Percentiles rank a stretch among this genome's conserved stretches.
Evolutionary conservation across 2,888 invertebrate genomes (phyloP).

Genomic region (Drosophila hamatofila): DNA sequence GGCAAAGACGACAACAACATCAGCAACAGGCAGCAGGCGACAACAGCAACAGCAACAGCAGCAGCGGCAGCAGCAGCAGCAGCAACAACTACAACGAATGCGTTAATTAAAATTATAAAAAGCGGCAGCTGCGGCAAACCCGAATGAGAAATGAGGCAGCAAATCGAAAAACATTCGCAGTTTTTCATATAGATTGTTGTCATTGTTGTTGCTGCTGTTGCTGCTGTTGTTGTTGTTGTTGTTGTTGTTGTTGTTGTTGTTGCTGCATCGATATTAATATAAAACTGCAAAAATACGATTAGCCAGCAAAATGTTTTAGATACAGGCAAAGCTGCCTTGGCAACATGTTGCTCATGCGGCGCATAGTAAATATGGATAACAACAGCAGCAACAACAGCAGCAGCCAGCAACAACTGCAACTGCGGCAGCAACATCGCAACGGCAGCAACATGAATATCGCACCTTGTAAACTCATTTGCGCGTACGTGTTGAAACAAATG

Average conservation of each 20-base stretch:
- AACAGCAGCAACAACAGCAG: conserved; percentile 50
- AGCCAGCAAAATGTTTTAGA: conserved; percentile 66
- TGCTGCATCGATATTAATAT: conserved; percentile 70
- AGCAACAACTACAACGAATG: conserved; percentile 56
- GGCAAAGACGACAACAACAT: conserved; percentile 66
- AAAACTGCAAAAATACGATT: conserved; percentile 76
- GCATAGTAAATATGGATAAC: conserved; percentile 76
- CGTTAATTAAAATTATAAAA: conserved; percentile 74
- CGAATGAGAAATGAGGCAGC: conserved; percentile 70
- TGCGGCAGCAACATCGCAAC: conserved; percentile 59
- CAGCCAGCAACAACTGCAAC: conserved; percentile 25
- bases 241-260: conserved; percentile 18
- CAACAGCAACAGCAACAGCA: conserved; percentile 53
- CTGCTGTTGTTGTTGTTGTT: background rate
- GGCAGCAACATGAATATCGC: conserved; percentile 81
- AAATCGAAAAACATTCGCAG: conserved; percentile 49
- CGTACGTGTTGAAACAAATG: conserved; percentile 85
- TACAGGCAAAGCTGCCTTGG: conserved; percentile 45
- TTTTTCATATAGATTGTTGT: conserved; percentile 41
- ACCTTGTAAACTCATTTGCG: conserved; percentile 85
- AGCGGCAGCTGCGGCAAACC: conserved; percentile 51
- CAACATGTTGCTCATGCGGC: conserved; percentile 75
- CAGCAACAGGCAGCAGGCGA: conserved; percentile 47
- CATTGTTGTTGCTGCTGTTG: conserved; percentile 21
- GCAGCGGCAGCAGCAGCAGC: conserved; percentile 39